Evolutionary conservation across 2,888 invertebrate species (phyloP).

Genomic region (Cephus rjabovi): DNA sequence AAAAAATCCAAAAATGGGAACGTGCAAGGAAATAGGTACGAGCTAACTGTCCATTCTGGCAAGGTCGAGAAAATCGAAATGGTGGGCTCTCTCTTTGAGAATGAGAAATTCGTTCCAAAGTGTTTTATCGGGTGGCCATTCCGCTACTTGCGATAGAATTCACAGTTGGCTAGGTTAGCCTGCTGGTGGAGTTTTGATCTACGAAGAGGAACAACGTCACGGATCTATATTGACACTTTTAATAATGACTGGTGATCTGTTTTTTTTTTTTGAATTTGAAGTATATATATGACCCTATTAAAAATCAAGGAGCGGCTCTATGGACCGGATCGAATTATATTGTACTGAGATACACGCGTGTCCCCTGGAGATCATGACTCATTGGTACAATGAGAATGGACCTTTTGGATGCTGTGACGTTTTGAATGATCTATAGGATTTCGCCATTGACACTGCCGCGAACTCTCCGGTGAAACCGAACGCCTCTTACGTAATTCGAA

Average conservation of each 20-base stretch:
- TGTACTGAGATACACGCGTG: background rate
- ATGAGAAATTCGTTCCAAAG: background rate
- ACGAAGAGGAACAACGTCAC: background rate
- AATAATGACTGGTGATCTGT: background rate
- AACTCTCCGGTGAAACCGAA: background rate
- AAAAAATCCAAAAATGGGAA: no score
- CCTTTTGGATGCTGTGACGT: background rate
- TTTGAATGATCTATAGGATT: background rate
- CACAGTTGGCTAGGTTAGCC: conserved; percentile 1
- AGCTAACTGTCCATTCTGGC: background rate
- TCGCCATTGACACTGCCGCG: background rate
- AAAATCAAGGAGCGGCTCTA: background rate
- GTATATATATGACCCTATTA: background rate
- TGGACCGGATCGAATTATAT: background rate
- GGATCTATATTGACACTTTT: background rate
- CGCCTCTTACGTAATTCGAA: background rate
- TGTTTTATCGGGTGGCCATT: background rate
- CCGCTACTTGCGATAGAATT: conserved; percentile 4
- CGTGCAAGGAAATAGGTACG: background rate
- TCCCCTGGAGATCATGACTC: background rate
- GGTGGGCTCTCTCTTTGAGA: background rate
- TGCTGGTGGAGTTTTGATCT: background rate
- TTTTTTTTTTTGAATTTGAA: background rate
- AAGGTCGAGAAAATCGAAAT: conserved; percentile 5
- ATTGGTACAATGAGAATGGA: background rate